Base-by-base conservation (phyloP, 2,888 invertebrate genomes). In the Cecidostiba fungosa region DNA sequence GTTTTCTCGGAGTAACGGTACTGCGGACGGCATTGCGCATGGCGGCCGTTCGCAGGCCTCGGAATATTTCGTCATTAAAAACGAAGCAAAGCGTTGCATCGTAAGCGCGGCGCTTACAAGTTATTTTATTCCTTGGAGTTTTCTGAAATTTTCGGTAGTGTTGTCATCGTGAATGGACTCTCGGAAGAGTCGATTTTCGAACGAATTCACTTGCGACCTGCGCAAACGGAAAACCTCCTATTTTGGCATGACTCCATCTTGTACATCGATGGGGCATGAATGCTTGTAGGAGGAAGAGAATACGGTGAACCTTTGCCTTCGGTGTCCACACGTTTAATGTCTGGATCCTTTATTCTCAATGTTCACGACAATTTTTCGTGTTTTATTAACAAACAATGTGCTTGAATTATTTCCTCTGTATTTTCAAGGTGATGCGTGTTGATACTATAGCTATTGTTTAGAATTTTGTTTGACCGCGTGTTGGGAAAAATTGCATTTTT, bases 321-420 rank as follows among this genome's bases (percentile, higher is more conserved):
- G 96, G 96, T 96, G 96, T 96, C 95, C 96, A 96, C 95, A 95
- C 95, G 88, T 91, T 89, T 89, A 90, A 90, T 95, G 95, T 96
- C 96, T 96, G 96, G 95, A 96, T 96, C 95, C 96, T 96, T 96
- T 77, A 86, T 96, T 96, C 96, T 96, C 96, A 94, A 94, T 94
- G 94, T 95, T 94, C 95, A 95, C 95, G 86, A 95, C 95, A 95
- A 54, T 23, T 12, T 16, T 77, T 36, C 0, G 1, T 39, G 0
- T 73, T n/a, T 43, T 74, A 47, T 50, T n/a, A 23, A 12, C 26
- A 47, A 19, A 26, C n/a, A 14, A 43, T 73, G 16, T 73, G 16
- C 12, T 50, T 50, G 14, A 26, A 26, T 50, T 23, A 26, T n/a
- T 74, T 47, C 0, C 5, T 50, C 26, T 12, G 16, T 29, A 23